Percentiles rank a stretch among this genome's conserved stretches.
These are phyloP conservation scores for Rhinichthys osculus DNA, from an alignment of 2,797 vertebrate genomes.

Conservation along the genomic window DNA sequence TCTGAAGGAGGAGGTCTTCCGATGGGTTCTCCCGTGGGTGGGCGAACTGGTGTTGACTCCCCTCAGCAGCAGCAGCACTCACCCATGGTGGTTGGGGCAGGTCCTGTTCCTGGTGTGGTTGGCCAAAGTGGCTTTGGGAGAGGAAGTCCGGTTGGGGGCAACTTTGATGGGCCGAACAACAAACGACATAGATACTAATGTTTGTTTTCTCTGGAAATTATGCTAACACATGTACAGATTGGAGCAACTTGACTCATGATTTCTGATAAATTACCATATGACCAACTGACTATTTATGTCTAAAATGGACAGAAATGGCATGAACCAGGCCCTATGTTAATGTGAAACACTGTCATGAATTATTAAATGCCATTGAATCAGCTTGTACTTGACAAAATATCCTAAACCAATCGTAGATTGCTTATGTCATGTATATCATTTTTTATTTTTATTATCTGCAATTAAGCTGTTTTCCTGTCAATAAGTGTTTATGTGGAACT, in stretches of 20 bases:
- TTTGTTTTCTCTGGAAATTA: conserved; percentile 30
- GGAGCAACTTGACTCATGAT: conserved; percentile 12
- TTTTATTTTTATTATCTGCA: background rate
- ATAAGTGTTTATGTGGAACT: background rate
- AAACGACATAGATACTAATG: conserved; percentile 61
- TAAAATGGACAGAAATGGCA: background rate
- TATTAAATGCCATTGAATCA: background rate
- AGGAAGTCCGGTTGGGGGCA: conserved; percentile 59
- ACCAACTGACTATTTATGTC: background rate
- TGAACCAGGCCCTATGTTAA: conserved; percentile 7
- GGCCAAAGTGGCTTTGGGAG: conserved; percentile 58
- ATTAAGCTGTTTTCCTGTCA: background rate
- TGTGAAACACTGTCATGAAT: conserved; percentile 16
- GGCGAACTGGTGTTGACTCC: conserved; percentile 88
- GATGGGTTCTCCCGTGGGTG: conserved; percentile 86
- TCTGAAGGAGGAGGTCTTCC: conserved; percentile 84
- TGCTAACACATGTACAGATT: conserved; percentile 25
- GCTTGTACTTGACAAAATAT: conserved; percentile 6
- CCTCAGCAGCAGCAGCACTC: conserved; percentile 75
- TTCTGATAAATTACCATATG: background rate
- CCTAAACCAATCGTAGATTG: background rate
- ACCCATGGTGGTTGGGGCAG: conserved; percentile 63
- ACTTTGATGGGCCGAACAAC: conserved; percentile 61
- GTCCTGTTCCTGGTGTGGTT: conserved; percentile 51
- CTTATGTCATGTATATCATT: background rate